A percentile compares a stretch with the other conserved stretches of the same genome.
Evolutionary conservation across 2,888 invertebrate species (phyloP).

Genomic region (Ctenicera cuprea): DNA sequence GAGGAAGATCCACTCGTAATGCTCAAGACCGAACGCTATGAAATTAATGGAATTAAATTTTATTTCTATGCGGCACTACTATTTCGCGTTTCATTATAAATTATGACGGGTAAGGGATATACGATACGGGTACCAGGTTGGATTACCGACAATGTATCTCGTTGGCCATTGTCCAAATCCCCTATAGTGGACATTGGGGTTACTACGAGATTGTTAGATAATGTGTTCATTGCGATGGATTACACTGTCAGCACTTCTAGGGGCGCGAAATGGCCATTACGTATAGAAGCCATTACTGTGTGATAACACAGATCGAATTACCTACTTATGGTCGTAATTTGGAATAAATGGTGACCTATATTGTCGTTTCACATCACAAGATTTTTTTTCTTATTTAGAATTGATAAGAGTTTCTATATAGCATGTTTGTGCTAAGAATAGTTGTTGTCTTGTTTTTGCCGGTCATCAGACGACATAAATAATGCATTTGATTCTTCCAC

Average conservation of each 20-base stretch:
- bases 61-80: neutral
- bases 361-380: neutral
- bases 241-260: slow-evolving; percentile 54
- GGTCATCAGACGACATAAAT: slow-evolving; percentile 37
- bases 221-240: slow-evolving; percentile 55
- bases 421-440: neutral
- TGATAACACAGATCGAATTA: slow-evolving; percentile 43
- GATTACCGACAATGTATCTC: slow-evolving; percentile 52
- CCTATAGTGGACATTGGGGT: slow-evolving; percentile 53
- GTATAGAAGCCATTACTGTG: slow-evolving; percentile 41
- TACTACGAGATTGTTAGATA: slow-evolving; percentile 54
- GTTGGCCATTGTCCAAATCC: slow-evolving; percentile 58
- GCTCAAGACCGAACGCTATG: neutral
- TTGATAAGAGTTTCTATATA: neutral
- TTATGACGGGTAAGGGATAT: slow-evolving; percentile 30
- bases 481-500: slow-evolving; percentile 50
- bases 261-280: slow-evolving; percentile 51
- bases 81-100: slow-evolving; percentile 24
- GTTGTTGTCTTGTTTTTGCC: slow-evolving; percentile 8
- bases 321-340: slow-evolving; percentile 34
- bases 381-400: neutral
- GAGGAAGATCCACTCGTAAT: neutral
- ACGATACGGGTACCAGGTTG: slow-evolving; percentile 56
- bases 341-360: slow-evolving; percentile 23
- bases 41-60: slow-evolving; percentile 25